Percentiles rank a stretch among this genome's conserved stretches.
phyloP scores from a whole-genome alignment of 2,888 invertebrate species.

The Glyphotaelius pellucidus region DNA sequence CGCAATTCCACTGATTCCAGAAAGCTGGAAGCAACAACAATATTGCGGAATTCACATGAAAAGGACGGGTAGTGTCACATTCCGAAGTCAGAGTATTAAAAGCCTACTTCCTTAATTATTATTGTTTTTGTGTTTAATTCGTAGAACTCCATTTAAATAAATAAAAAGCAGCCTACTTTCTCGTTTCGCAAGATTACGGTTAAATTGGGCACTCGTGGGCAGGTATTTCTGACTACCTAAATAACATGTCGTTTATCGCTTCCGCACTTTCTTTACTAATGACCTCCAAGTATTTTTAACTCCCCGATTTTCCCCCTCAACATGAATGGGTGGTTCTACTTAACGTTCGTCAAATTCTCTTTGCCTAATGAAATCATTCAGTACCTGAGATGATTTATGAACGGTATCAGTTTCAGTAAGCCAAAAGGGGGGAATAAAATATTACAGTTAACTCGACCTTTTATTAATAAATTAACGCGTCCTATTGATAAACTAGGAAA shows the following conservation, averaged over 20 bases:
- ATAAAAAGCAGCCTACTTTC: too few relatives aligned
- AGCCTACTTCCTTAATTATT: too few relatives aligned
- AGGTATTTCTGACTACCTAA: too few relatives aligned
- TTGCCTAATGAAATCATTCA: background rate
- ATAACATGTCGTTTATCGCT: background rate
- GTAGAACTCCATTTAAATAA: too few relatives aligned
- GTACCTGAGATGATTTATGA: background rate
- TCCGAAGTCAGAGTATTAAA: too few relatives aligned
- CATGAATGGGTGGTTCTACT: background rate
- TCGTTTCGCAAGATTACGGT: too few relatives aligned
- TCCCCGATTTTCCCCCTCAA: background rate
- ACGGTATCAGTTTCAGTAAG: background rate
- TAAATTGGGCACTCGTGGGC: too few relatives aligned
- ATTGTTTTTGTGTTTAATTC: too few relatives aligned
- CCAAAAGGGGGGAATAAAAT: background rate
- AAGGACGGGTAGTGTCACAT: too few relatives aligned
- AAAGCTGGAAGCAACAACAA: too few relatives aligned
- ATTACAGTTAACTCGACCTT: background rate
- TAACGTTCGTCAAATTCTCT: background rate
- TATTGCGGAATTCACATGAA: too few relatives aligned
- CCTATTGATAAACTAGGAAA: background rate
- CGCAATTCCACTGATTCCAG: too few relatives aligned
- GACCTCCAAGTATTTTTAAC: background rate
- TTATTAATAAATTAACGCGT: background rate
- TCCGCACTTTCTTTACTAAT: background rate